Base-by-base conservation (phyloP, 1,140 invertebrate species). In the Zaprionus lachaisei region DNA sequence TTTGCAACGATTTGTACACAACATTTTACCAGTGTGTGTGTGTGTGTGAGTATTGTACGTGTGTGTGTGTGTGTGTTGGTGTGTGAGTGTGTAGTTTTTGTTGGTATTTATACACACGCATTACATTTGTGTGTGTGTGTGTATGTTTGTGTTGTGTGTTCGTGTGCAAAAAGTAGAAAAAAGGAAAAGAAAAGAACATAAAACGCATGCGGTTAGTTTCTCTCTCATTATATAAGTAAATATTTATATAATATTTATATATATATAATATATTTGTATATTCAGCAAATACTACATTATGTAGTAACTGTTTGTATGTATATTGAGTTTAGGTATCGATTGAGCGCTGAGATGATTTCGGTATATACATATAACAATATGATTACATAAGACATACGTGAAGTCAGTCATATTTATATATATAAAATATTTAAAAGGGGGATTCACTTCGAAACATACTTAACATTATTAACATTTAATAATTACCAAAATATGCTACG, bases 131-230 rank as follows among this genome's bases (percentile, higher is more conserved):
- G 62, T 78, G 71, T 67, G 49, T 84, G 54, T 66, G 24, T 57
- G 15, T 15, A 17, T 81, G 31, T 72, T 60, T 83, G 65, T 79
- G 72, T 74, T 84, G 34, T 80, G 47, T 82, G 67, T 89, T 83
- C 78, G 84, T 92, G 87, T 87, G 78, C 83, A 91, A 91, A 91
- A 84, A 86, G 81, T 81, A 91, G 84, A 85, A 87, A 83, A 92
- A 83, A 91, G 81, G 74, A 91, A 90, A 91, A 91, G 86, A 92
- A 92, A 91, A 91, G 80, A 92, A 92, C 87, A 90, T 89, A 92
- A 93, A 92, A 92, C 76, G 81, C 92, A 93, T 93, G 92, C 92
- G 91, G 91, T 93, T 93, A 93, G 92, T 92, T 93, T 90, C 73
- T 90, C 77, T 87, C 81, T 81, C 56, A 65, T 85, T 75, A 83